Conservation (phyloP, 2,113 vertebrate genomes). For the Catharus fuscescens region DNA sequence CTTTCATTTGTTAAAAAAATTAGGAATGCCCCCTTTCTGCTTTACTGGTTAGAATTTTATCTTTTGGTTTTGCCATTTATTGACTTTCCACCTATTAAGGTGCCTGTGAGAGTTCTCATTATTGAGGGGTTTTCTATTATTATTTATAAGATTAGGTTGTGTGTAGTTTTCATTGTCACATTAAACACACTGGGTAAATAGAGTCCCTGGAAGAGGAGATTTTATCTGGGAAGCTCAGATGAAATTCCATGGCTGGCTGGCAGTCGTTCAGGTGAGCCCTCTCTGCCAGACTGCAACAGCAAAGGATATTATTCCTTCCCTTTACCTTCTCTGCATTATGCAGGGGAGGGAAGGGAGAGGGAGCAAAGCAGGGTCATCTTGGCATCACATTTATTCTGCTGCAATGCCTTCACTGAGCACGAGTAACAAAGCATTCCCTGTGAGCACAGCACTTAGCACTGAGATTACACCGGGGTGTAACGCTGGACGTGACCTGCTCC, state of each 20-base stretch:
- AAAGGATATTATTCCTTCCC: background rate
- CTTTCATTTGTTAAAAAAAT: background rate
- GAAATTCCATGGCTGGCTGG: conserved; percentile 14
- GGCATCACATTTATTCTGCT: background rate
- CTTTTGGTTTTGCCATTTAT: background rate
- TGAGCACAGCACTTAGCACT: background rate
- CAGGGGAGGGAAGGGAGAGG: fast-evolving
- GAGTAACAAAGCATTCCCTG: background rate
- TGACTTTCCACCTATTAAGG: conserved; percentile 13
- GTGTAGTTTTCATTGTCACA: conserved; percentile 3
- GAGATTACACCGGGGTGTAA: background rate
- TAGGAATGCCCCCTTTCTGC: background rate
- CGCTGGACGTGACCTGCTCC: background rate
- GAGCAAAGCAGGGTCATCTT: background rate
- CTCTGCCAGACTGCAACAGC: background rate
- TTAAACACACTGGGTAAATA: conserved; percentile 20
- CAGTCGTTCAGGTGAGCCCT: background rate
- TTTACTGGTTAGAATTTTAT: conserved; percentile 14
- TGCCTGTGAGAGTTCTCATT: background rate
- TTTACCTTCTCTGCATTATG: background rate
- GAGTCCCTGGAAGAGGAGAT: conserved; percentile 17
- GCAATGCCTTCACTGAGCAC: background rate
- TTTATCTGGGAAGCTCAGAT: background rate
- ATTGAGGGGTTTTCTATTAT: background rate
- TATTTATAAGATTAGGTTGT: background rate